Conservation (phyloP, 1,140 invertebrate genomes). For the Phenacoccus solenopsis region DNA sequence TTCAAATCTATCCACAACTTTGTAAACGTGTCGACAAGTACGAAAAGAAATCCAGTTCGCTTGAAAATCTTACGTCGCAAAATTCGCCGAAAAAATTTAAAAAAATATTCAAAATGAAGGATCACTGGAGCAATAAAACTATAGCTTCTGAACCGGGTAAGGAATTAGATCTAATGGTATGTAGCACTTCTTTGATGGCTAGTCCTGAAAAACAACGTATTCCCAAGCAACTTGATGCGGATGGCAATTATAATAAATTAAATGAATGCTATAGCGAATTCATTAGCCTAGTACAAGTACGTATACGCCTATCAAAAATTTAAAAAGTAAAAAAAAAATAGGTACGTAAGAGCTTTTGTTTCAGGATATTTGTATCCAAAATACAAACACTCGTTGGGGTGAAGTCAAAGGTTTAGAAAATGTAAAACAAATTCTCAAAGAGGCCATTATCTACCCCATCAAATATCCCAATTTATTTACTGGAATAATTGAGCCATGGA, state of each 20-base stretch:
- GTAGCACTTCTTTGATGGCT: neutral
- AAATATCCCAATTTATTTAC: conserved; percentile 76
- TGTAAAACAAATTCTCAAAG: conserved; percentile 71
- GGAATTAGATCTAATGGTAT: conserved; percentile 2
- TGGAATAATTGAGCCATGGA: conserved; percentile 68
- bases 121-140: neutral
- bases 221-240: too few species aligned
- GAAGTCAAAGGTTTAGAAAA: conserved; percentile 61
- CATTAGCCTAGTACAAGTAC: conserved; percentile 18
- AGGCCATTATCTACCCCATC: conserved; percentile 73
- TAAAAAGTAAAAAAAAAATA: neutral
- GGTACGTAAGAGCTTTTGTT: neutral
- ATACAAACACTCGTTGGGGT: conserved; percentile 50
- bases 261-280: conserved; percentile 16
- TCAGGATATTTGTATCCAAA: conserved; percentile 50
- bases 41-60: conserved; percentile 29
- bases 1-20: conserved; percentile 71
- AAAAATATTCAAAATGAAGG: too few species aligned
- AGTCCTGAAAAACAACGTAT: neutral
- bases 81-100: conserved; percentile 1
- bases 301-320: neutral
- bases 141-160: neutral
- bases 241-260: too few species aligned
- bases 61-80: conserved; percentile 30
- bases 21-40: conserved; percentile 40